A percentile compares a stretch with the other conserved stretches of the same genome.
Evolutionary conservation across 2,113 vertebrate species (phyloP).

Genomic region (Lagopus leucura): DNA sequence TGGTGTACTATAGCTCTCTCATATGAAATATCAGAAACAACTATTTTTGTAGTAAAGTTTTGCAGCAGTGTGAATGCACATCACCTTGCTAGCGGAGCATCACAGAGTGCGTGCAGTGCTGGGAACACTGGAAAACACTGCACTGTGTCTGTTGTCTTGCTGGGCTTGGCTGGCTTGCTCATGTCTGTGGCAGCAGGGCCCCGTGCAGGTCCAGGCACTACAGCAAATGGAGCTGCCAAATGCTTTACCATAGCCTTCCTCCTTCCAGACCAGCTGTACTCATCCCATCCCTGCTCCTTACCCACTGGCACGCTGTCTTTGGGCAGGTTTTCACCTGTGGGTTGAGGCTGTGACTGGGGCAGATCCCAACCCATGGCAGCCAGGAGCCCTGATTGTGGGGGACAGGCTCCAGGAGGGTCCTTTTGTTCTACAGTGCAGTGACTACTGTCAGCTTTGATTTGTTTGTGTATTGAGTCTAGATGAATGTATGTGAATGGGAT

Average conservation of each 20-base stretch:
- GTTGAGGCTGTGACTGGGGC: neutral
- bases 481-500: neutral
- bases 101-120: accelerated
- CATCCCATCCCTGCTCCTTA: neutral
- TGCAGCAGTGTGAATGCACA: neutral
- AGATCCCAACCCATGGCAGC: neutral
- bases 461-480: neutral
- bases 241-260: neutral
- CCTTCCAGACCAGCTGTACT: neutral
- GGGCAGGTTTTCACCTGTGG: neutral
- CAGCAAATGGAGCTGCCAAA: neutral
- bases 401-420: neutral
- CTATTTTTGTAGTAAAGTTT: slow-evolving; percentile 28
- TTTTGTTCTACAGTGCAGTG: neutral
- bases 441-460: neutral
- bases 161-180: neutral
- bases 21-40: neutral
- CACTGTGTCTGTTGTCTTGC: neutral
- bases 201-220: neutral
- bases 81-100: neutral
- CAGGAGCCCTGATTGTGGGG: neutral
- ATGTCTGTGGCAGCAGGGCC: neutral
- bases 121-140: neutral
- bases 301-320: neutral
- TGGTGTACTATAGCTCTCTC: accelerated